Conservation (phyloP, 2,888 invertebrate genomes). For the Cloeon dipterum region DNA sequence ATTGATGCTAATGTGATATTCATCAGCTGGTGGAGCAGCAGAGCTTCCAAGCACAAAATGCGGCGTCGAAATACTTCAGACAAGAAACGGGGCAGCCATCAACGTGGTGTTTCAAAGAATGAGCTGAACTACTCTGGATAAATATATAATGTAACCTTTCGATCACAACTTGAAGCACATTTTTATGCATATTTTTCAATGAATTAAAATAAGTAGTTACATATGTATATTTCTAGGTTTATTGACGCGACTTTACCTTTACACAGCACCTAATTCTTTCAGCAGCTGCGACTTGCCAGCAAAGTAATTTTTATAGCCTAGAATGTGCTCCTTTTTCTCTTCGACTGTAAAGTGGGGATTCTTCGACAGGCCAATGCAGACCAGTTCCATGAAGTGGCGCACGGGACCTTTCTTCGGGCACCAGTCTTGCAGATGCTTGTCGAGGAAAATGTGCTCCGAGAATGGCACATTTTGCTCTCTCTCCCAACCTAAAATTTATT, state of each 20-base stretch:
- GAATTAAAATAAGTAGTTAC: too few species aligned
- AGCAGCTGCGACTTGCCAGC: constrained; percentile 50
- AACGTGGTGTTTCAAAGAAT: too few species aligned
- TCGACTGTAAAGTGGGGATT: constrained; percentile 74
- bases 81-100: too few species aligned
- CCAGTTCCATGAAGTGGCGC: constrained; percentile 92
- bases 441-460: constrained; percentile 85
- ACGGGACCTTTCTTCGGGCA: constrained; percentile 81
- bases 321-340: constrained; percentile 71
- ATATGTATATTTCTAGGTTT: too few species aligned
- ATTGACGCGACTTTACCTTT: too few species aligned
- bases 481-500: constrained; percentile 29
- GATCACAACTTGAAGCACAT: too few species aligned
- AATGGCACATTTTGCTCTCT: constrained; percentile 50
- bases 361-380: constrained; percentile 78
- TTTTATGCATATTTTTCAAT: too few species aligned
- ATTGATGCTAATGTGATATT: neutral
- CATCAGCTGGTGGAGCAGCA: neutral
- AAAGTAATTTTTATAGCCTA: constrained; percentile 85
- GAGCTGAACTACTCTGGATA: too few species aligned
- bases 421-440: constrained; percentile 62
- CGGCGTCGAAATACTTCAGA: too few species aligned
- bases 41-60: neutral
- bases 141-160: too few species aligned
- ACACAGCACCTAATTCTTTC: constrained; percentile 34